Conservation (phyloP, 53 echinoderm and acorn worm genomes). For the Paelopatides confundens region DNA sequence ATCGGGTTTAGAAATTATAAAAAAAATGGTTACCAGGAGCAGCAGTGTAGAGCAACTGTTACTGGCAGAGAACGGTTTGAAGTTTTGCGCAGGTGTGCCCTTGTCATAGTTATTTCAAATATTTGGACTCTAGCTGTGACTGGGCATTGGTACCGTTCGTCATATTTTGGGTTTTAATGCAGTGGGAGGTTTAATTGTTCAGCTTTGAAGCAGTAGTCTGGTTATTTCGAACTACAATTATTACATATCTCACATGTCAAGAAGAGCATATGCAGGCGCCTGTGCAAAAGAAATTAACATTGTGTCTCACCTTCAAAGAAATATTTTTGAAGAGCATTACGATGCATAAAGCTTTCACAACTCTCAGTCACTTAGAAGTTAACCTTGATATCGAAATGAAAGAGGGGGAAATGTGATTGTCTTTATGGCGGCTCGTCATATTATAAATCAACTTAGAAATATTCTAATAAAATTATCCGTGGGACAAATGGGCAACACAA, state of each 20-base stretch:
- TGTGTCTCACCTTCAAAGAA: too few relatives aligned
- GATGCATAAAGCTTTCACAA: too few relatives aligned
- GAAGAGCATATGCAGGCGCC: too few relatives aligned
- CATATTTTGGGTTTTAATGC: not conserved
- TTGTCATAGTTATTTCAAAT: not conserved
- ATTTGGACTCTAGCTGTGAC: conserved; percentile 19
- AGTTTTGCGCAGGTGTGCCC: conserved; percentile 31
- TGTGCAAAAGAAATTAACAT: too few relatives aligned
- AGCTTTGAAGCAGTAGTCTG: not conserved
- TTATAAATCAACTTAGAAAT: not conserved
- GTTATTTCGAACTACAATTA: too few relatives aligned
- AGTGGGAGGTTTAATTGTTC: not conserved
- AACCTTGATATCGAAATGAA: too few relatives aligned
- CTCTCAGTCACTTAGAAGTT: too few relatives aligned
- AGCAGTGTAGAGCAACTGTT: not conserved
- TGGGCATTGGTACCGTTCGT: not conserved
- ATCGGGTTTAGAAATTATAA: not conserved
- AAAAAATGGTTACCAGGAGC: not conserved
- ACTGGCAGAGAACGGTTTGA: conserved; percentile 1
- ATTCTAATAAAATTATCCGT: not conserved
- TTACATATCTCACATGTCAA: too few relatives aligned
- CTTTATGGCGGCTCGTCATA: too few relatives aligned
- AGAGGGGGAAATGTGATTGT: too few relatives aligned
- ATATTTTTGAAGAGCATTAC: too few relatives aligned
- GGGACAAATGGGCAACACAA: not conserved